phyloP scores from a whole-genome alignment of 2,888 invertebrate species.

The Mantis religiosa region DNA sequence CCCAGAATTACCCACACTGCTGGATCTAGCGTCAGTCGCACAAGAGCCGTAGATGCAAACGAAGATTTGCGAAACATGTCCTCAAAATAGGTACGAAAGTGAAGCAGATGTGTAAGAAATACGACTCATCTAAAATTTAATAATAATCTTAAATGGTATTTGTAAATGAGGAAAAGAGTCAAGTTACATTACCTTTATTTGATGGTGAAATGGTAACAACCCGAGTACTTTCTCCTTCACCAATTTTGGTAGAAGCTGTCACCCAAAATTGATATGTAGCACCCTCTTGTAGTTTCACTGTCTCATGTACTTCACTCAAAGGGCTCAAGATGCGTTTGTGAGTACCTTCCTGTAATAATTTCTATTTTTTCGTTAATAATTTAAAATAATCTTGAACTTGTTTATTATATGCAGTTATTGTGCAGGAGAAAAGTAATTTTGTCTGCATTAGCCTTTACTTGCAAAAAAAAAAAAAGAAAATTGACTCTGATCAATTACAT shows the following conservation, averaged over 20 bases:
- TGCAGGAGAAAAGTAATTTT: too few species aligned
- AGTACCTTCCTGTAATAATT: conserved; percentile 57
- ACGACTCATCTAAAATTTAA: too few species aligned
- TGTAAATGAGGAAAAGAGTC: not conserved
- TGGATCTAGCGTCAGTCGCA: too few species aligned
- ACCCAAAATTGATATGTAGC: conserved; percentile 72
- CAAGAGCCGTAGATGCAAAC: too few species aligned
- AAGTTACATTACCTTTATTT: conserved; percentile 52
- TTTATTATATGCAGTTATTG: not conserved
- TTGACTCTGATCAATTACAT: too few species aligned
- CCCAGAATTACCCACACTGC: too few species aligned
- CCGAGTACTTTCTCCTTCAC: conserved; percentile 77
- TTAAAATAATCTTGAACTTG: not conserved
- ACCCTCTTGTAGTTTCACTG: conserved; percentile 63
- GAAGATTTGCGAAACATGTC: too few species aligned
- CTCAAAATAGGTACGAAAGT: too few species aligned
- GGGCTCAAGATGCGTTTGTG: conserved; percentile 70
- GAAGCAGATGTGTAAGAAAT: too few species aligned
- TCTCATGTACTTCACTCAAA: conserved; percentile 66
- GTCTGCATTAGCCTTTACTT: too few species aligned
- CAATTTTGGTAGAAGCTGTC: conserved; percentile 74
- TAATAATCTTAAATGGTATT: too few species aligned
- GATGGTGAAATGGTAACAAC: conserved; percentile 72
- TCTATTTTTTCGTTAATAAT: not conserved
- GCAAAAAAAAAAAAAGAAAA: too few species aligned